Conservation (phyloP, 2,888 invertebrate genomes). For the Amphiduros pacificus region DNA sequence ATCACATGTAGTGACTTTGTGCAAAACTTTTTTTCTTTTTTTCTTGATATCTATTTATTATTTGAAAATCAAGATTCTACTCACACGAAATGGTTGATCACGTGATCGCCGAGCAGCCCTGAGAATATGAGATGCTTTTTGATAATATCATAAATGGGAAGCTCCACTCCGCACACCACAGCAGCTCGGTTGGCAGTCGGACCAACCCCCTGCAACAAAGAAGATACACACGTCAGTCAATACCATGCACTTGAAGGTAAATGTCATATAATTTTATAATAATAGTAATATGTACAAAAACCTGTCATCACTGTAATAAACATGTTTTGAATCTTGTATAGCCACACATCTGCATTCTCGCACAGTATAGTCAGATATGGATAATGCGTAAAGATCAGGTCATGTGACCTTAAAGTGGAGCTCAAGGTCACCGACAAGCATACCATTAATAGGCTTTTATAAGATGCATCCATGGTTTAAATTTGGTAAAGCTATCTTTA, state of each 20-base stretch:
- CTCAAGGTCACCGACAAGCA: too few species aligned
- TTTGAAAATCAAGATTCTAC: too few species aligned
- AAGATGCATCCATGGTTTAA: too few species aligned
- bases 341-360: too few species aligned
- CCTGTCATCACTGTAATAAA: not conserved
- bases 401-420: too few species aligned
- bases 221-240: not conserved
- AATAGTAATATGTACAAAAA: not conserved
- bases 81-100: slow-evolving; percentile 85
- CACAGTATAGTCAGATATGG: too few species aligned
- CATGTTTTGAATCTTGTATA: too few species aligned
- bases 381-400: too few species aligned
- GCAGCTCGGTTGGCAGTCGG: slow-evolving; percentile 93
- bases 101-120: slow-evolving; percentile 74
- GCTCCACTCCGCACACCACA: slow-evolving; percentile 88
- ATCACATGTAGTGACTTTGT: too few species aligned
- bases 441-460: too few species aligned
- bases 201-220: slow-evolving; percentile 74
- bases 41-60: too few species aligned
- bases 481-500: too few species aligned
- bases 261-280: not conserved
- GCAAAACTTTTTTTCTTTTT: not conserved
- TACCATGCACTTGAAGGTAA: not conserved
- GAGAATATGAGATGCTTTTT: slow-evolving; percentile 71
- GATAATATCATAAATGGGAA: slow-evolving; percentile 89